Base-by-base conservation (phyloP, 2,797 vertebrate genomes). In the Varecia variegata region DNA sequence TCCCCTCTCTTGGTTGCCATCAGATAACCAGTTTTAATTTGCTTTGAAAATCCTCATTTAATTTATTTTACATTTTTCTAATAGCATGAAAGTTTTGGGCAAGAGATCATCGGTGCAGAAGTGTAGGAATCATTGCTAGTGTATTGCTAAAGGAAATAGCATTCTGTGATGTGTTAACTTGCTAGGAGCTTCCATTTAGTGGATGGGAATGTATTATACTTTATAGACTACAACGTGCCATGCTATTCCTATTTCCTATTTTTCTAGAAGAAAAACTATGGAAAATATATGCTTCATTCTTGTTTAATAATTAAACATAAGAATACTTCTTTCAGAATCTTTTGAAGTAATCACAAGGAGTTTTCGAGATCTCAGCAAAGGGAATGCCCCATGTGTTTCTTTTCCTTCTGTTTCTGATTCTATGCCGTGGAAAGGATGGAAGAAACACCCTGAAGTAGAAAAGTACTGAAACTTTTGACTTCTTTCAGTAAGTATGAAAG, bases 361-460 rank as follows among this genome's bases (percentile, higher is more conserved):
- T 76, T 79, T 94, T 87, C 84, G 70, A 97, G 95, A 87, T 84
- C 54, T 96, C 73, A 93, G 68, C 65, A 80, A 94, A 95, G 18
- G 73, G 20, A 71, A 71, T n/a, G 58, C 3, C 52, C 18, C 40
- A 12, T 80, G 13, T 70, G 6, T 90, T 93, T 88, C 50, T 54
- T 88, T 87, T 81, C 45, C 35, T 96, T 50, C 18, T 79, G 90
- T 85, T 79, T 86, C 82, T 87, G 52, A 95, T 89, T 80, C 50
- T 91, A 8, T 30, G 30, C 23, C 9, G 68, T 87, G 43, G 30
- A n/a, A 84, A 89, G 52, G 40, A 92, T 87, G 32, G 77, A 94
- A 94, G 43, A 89, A 88, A 67, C 1, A 0, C n/a, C 8, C 45
- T 74, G 54, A 81, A 40, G 58, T 76, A 73, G 77, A 93, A 76